These are phyloP conservation scores for Camponotus fellah DNA, from an alignment of 2,888 invertebrate genomes.

Conservation along the genomic window DNA sequence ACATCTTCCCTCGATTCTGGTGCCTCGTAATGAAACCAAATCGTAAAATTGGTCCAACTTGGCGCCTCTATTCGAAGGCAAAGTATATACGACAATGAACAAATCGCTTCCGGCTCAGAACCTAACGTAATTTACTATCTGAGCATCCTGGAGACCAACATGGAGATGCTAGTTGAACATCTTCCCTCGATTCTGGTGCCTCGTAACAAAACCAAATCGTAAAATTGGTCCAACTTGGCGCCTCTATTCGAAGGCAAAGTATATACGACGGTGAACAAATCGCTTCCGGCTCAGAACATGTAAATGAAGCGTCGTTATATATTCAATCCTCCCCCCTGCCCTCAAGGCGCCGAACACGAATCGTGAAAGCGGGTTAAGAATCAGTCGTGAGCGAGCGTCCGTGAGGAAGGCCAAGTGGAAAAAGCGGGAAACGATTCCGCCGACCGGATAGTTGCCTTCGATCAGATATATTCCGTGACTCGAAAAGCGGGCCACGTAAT, in stretches of 20 bases:
- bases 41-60: no score
- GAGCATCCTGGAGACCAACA: background rate
- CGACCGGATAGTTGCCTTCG: slow-evolving; percentile 52
- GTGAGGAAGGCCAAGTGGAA: slow-evolving; percentile 58
- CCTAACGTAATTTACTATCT: background rate
- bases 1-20: no score
- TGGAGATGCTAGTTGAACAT: background rate
- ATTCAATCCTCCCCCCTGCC: background rate
- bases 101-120: no score
- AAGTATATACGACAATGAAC: no score
- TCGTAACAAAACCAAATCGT: background rate
- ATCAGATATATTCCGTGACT: slow-evolving; percentile 69
- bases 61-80: no score
- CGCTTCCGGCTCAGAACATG: slow-evolving; percentile 11
- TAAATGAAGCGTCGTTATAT: slow-evolving; percentile 7
- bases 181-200: background rate
- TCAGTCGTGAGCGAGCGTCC: slow-evolving; percentile 25
- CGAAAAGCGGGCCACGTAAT: slow-evolving; percentile 74
- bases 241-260: slow-evolving; percentile 9
- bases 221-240: slow-evolving; percentile 7
- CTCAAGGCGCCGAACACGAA: background rate
- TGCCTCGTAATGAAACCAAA: no score
- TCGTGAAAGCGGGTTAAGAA: slow-evolving; percentile 27
- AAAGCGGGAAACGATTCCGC: slow-evolving; percentile 50
- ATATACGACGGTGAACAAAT: slow-evolving; percentile 34